Evolutionary conservation across 2,797 vertebrate genomes (phyloP).

Genomic region (Trachops cirrhosus): DNA sequence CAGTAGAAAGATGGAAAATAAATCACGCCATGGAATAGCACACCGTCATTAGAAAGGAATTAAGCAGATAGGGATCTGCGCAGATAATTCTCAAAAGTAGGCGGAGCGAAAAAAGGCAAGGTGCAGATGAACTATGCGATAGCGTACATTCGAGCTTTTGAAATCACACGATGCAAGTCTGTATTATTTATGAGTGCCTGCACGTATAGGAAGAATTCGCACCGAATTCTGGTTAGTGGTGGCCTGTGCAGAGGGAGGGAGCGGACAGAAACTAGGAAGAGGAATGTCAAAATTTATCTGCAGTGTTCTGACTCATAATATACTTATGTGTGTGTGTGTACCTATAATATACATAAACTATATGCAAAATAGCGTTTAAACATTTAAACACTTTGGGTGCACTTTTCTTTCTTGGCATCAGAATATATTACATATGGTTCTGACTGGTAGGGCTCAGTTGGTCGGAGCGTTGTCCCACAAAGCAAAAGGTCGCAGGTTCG

Average conservation of each 20-base stretch:
- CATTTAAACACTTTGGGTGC: neutral
- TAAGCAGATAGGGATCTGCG: neutral
- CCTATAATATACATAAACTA: neutral
- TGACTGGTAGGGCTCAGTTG: neutral
- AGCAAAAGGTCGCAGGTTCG: neutral
- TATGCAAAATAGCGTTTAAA: neutral
- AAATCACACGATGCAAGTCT: neutral
- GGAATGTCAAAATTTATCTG: neutral
- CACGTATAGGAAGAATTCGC: neutral
- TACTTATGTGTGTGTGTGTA: rapidly evolving
- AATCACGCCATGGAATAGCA: neutral
- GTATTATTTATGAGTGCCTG: neutral
- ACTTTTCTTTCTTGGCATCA: neutral
- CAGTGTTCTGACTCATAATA: neutral
- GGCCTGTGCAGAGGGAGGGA: neutral
- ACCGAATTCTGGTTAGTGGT: neutral
- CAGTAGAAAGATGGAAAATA: neutral
- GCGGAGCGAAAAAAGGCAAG: neutral
- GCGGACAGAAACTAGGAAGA: neutral
- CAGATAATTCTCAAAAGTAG: neutral
- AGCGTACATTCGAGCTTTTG: neutral
- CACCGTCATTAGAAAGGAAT: neutral
- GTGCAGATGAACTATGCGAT: neutral
- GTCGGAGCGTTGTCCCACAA: neutral
- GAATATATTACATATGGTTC: neutral